Percentiles rank a stretch among this genome's conserved stretches.
Evolutionary conservation across 2,797 vertebrate species (phyloP).

Genomic region (Squalus acanthias): DNA sequence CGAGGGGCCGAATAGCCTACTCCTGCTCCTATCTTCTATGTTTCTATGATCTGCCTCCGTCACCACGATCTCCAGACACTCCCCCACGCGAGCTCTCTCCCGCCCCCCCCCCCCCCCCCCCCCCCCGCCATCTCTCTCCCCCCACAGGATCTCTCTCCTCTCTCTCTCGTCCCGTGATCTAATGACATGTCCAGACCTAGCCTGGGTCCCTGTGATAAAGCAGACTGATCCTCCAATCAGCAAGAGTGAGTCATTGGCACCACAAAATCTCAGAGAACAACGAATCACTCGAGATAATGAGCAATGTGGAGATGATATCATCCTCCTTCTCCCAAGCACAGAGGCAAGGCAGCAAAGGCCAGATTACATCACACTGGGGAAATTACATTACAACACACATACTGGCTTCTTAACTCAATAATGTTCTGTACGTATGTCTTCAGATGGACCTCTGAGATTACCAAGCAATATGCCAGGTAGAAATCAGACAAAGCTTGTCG

Average conservation of each 20-base stretch:
- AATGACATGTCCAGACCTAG: background rate
- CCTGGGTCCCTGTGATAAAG: background rate
- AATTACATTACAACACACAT: constrained; percentile 24
- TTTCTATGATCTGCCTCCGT: background rate
- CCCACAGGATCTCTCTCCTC: too few species aligned
- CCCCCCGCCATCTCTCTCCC: background rate
- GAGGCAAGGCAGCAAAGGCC: background rate
- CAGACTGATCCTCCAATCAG: background rate
- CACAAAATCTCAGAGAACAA: background rate
- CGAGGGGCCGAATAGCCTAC: too few species aligned
- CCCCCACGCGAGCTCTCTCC: background rate
- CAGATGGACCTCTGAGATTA: background rate
- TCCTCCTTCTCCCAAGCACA: background rate
- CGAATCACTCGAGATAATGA: background rate
- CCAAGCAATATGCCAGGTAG: background rate
- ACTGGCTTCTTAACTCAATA: constrained; percentile 12
- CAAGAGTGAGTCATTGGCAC: background rate
- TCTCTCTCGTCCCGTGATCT: background rate
- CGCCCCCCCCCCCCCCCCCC: rapidly evolving
- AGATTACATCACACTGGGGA: background rate
- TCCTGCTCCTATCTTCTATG: too few species aligned
- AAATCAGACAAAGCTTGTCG: background rate
- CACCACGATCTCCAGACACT: background rate
- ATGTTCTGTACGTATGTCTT: background rate
- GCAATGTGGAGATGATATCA: background rate